Conservation (phyloP, 2,113 vertebrate genomes). For the Struthio camelus region DNA sequence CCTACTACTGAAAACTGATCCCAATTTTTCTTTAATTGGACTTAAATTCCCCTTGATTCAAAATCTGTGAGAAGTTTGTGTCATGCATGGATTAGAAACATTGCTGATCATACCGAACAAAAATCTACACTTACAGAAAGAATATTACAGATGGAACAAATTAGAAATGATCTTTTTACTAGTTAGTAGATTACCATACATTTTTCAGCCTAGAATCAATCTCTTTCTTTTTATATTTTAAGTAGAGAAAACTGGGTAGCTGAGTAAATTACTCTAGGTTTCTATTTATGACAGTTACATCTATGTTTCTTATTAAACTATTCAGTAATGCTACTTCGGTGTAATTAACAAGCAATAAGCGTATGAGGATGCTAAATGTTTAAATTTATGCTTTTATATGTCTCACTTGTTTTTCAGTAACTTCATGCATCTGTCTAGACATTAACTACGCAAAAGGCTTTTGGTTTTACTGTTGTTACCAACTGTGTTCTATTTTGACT, state of each 20-base stretch:
- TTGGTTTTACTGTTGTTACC: neutral
- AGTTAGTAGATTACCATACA: neutral
- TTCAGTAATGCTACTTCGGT: slow-evolving; percentile 13
- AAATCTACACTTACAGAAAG: neutral
- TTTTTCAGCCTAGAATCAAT: neutral
- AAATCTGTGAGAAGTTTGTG: neutral
- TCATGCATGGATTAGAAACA: neutral
- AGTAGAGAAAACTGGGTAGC: neutral
- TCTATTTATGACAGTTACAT: slow-evolving; percentile 22
- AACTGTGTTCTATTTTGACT: neutral
- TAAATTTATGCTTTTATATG: neutral
- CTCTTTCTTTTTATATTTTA: neutral
- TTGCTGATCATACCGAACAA: neutral
- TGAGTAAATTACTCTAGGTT: neutral
- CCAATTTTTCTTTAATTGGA: neutral
- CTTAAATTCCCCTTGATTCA: neutral
- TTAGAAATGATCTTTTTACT: neutral
- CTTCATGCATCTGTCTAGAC: neutral
- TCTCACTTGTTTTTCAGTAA: neutral
- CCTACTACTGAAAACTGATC: neutral
- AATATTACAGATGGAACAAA: neutral
- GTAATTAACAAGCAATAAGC: slow-evolving; percentile 52
- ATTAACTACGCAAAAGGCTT: neutral
- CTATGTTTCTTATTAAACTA: slow-evolving; percentile 29
- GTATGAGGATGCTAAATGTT: slow-evolving; percentile 25